A percentile compares a stretch with the other conserved stretches of the same genome.
Conservation (phyloP, 2,113 vertebrate species). For the Hypocryptadius cinnamomeus region DNA sequence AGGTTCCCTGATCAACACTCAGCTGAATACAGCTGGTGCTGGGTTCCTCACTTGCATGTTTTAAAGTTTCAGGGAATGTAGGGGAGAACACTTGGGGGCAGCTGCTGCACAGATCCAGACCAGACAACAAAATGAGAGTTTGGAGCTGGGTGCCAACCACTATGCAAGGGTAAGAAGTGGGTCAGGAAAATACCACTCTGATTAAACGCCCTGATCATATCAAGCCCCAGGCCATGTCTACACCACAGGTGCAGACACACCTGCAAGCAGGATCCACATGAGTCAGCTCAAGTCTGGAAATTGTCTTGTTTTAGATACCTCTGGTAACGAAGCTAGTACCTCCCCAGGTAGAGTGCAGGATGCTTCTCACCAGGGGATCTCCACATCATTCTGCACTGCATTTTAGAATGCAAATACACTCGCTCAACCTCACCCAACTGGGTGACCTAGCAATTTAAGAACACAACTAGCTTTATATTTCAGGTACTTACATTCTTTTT, state of each 20-base stretch:
- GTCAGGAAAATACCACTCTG: conserved; percentile 44
- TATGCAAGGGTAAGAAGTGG: conserved; percentile 6
- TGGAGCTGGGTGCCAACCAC: background rate
- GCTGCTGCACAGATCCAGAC: background rate
- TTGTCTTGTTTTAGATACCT: background rate
- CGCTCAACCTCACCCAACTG: background rate
- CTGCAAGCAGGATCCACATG: background rate
- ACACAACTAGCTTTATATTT: background rate
- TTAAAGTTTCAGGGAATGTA: background rate
- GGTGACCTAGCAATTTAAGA: background rate
- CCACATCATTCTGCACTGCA: background rate
- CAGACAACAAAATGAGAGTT: conserved; percentile 8
- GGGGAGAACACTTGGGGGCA: background rate
- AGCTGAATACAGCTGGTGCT: background rate
- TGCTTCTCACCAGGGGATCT: background rate
- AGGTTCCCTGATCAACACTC: background rate
- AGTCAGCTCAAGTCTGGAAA: conserved; percentile 12
- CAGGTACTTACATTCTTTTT: background rate
- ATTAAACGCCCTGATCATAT: conserved; percentile 32
- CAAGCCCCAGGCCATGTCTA: conserved; percentile 30
- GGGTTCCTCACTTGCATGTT: background rate
- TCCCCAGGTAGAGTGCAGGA: background rate
- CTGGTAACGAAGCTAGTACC: background rate
- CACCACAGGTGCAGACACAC: conserved; percentile 47
- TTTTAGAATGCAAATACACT: background rate